Evolutionary conservation across 2,888 invertebrate species (phyloP).

Genomic region (Orthosia incerta): DNA sequence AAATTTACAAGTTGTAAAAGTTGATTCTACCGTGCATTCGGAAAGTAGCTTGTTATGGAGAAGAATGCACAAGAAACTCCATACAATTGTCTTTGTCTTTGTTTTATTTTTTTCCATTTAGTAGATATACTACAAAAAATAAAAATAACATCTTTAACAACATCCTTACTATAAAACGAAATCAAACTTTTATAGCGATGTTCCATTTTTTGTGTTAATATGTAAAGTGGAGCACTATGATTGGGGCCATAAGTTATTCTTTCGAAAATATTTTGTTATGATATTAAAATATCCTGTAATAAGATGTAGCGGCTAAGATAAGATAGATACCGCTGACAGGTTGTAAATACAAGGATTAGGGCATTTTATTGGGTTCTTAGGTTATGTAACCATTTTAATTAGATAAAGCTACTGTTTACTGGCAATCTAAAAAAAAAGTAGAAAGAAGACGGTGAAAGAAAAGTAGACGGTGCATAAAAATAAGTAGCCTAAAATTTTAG

Average conservation of each 20-base stretch:
- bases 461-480: background rate
- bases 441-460: background rate
- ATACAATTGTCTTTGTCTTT: too few species aligned
- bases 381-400: conserved; percentile 21
- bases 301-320: conserved; percentile 79
- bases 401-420: background rate
- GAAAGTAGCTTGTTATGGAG: too few species aligned
- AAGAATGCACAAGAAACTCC: too few species aligned
- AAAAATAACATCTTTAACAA: background rate
- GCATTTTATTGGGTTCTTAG: conserved; percentile 12
- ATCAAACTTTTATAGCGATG: conserved; percentile 28
- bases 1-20: too few species aligned
- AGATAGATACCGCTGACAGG: conserved; percentile 75
- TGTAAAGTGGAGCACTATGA: conserved; percentile 50
- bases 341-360: conserved; percentile 81
- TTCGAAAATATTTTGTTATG: conserved; percentile 69
- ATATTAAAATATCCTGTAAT: conserved; percentile 71
- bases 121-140: background rate
- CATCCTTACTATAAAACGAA: conserved; percentile 24
- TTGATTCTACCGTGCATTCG: too few species aligned
- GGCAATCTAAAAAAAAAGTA: background rate
- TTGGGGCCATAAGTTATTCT: conserved; percentile 64
- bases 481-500: background rate
- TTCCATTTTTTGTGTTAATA: conserved; percentile 39
- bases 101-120: too few species aligned